These are phyloP conservation scores for Rhinella marina DNA, from an alignment of 2,797 vertebrate species.

Conservation along the genomic window DNA sequence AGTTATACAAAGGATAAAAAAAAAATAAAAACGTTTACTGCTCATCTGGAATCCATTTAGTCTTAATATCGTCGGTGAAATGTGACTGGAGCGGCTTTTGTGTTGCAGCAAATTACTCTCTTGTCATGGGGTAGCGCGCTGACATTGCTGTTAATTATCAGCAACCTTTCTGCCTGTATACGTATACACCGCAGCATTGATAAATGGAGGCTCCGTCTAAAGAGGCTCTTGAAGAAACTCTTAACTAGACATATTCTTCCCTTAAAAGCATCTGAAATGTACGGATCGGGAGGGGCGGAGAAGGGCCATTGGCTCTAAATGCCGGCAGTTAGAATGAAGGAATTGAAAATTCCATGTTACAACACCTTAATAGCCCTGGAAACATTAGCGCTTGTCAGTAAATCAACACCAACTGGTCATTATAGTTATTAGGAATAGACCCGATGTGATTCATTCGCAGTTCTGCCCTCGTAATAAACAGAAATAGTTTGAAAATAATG, in stretches of 20 bases:
- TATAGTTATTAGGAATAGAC: constrained; percentile 39
- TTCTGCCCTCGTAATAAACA: constrained; percentile 4
- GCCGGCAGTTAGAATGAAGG: neutral
- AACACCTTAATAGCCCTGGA: constrained; percentile 33
- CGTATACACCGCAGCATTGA: neutral
- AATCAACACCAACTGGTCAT: constrained; percentile 42
- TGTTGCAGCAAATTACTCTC: constrained; percentile 1
- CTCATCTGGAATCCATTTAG: neutral
- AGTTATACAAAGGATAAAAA: neutral
- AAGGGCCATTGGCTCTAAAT: neutral
- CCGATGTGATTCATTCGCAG: neutral
- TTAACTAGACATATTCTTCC: constrained; percentile 14
- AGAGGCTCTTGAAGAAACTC: neutral
- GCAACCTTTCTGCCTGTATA: neutral
- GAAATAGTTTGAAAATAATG: constrained; percentile 30
- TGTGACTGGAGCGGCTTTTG: neutral
- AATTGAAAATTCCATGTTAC: constrained; percentile 13
- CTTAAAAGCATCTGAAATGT: constrained; percentile 2
- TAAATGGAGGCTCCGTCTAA: constrained; percentile 8
- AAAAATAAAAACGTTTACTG: neutral
- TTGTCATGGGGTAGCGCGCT: neutral
- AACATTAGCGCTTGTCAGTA: constrained; percentile 19
- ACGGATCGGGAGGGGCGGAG: neutral
- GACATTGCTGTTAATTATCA: constrained; percentile 40
- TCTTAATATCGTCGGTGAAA: neutral